Conservation (phyloP, 2,797 vertebrate species). For the Tarsius wallacei region DNA sequence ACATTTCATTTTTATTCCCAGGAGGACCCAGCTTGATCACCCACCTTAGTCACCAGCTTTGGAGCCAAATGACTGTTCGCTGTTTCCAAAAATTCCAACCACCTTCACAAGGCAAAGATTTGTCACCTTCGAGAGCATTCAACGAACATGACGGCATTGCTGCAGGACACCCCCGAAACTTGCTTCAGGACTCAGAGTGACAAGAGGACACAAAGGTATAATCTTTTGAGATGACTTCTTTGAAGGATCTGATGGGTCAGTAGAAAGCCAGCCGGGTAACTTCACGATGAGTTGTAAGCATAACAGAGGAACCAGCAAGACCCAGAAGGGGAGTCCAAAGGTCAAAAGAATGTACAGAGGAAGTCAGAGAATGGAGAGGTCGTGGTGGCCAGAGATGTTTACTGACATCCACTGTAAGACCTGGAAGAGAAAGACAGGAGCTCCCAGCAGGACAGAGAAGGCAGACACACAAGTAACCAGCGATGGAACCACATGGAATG, state of each 20-base stretch:
- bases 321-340: background rate
- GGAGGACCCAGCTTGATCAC: conserved; percentile 36
- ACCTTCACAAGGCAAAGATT: conserved; percentile 54
- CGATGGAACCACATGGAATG: background rate
- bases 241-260: background rate
- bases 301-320: background rate
- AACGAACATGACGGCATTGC: background rate
- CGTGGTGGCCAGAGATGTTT: background rate
- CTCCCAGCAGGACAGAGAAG: background rate
- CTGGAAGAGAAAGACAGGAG: background rate
- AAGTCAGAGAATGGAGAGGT: background rate
- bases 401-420: background rate
- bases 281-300: background rate
- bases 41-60: conserved; percentile 65
- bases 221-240: conserved; percentile 28
- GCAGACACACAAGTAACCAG: background rate
- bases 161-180: conserved; percentile 18
- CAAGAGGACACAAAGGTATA: background rate
- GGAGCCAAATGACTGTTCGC: conserved; percentile 47
- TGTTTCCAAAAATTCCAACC: conserved; percentile 68
- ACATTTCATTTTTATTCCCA: conserved; percentile 3
- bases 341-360: background rate
- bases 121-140: conserved; percentile 60
- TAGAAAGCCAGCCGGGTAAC: background rate
- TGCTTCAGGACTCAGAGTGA: background rate